A percentile compares a stretch with the other conserved stretches of the same genome.
phyloP scores from a whole-genome alignment of 2,113 vertebrate genomes.

The Tringa solitaria region DNA sequence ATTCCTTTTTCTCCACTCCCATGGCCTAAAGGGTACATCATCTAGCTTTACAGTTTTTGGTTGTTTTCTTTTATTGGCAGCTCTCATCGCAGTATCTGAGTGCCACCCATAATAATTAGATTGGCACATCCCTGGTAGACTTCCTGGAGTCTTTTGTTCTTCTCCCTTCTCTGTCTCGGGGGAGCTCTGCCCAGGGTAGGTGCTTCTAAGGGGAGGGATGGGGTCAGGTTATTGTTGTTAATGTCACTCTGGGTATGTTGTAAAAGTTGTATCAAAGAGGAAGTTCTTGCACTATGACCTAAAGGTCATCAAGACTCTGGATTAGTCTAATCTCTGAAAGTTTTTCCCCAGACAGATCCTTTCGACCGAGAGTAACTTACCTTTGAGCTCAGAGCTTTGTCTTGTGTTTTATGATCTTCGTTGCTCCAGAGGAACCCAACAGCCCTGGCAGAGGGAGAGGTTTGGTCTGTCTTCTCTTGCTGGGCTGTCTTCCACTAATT shows the following conservation, averaged over 20 bases:
- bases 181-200: not conserved
- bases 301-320: constrained; percentile 44
- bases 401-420: not conserved
- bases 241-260: constrained; percentile 45
- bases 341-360: constrained; percentile 26
- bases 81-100: not conserved
- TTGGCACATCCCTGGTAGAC: constrained; percentile 8
- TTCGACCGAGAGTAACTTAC: constrained; percentile 7
- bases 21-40: constrained; percentile 3
- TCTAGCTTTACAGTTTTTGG: not conserved
- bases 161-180: not conserved
- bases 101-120: not conserved
- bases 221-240: constrained; percentile 48
- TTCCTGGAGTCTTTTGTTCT: constrained; percentile 36
- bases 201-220: not conserved
- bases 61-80: constrained; percentile 14
- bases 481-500: not conserved
- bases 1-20: constrained; percentile 36
- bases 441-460: not conserved
- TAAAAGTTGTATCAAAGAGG: constrained; percentile 45
- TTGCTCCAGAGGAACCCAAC: not conserved
- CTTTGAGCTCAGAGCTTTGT: constrained; percentile 24
- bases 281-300: constrained; percentile 57
- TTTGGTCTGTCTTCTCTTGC: not conserved
- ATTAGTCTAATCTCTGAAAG: constrained; percentile 54